phyloP scores from a whole-genome alignment of 2,888 invertebrate genomes.

The Drosophila vallismaia region DNA sequence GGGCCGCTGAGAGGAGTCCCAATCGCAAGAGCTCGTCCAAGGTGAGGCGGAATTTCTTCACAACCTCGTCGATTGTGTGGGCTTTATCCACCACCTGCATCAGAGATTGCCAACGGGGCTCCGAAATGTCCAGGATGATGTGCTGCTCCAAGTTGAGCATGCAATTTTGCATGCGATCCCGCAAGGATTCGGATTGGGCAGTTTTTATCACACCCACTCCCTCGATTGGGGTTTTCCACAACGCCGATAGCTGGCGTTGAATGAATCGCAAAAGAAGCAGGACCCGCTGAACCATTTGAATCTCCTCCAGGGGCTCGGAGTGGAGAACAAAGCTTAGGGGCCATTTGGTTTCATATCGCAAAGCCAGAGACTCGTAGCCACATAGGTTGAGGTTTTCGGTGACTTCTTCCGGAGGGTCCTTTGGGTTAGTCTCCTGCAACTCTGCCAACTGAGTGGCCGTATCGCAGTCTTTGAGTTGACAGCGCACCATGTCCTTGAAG shows the following conservation, averaged over 20 bases:
- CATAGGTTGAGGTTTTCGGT: slow-evolving; percentile 13
- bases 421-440: neutral
- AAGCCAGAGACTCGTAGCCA: slow-evolving; percentile 53
- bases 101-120: slow-evolving; percentile 51
- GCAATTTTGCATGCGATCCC: slow-evolving; percentile 46
- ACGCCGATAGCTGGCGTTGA: slow-evolving; percentile 30
- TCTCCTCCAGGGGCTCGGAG: slow-evolving; percentile 41
- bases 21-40: slow-evolving; percentile 38
- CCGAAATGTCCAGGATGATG: slow-evolving; percentile 50
- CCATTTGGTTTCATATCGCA: slow-evolving; percentile 56
- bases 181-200: slow-evolving; percentile 1
- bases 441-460: slow-evolving; percentile 46
- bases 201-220: neutral
- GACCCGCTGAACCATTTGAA: slow-evolving; percentile 60
- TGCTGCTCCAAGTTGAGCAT: slow-evolving; percentile 54
- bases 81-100: slow-evolving; percentile 16
- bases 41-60: slow-evolving; percentile 37
- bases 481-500: slow-evolving; percentile 46
- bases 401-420: neutral
- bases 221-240: slow-evolving; percentile 2
- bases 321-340: slow-evolving; percentile 59
- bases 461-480: slow-evolving; percentile 45
- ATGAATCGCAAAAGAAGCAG: slow-evolving; percentile 60
- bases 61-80: slow-evolving; percentile 48
- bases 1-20: slow-evolving; percentile 45